Evolutionary conservation across 1,140 invertebrate genomes (phyloP).

Genomic region (Aleiodes sp.): DNA sequence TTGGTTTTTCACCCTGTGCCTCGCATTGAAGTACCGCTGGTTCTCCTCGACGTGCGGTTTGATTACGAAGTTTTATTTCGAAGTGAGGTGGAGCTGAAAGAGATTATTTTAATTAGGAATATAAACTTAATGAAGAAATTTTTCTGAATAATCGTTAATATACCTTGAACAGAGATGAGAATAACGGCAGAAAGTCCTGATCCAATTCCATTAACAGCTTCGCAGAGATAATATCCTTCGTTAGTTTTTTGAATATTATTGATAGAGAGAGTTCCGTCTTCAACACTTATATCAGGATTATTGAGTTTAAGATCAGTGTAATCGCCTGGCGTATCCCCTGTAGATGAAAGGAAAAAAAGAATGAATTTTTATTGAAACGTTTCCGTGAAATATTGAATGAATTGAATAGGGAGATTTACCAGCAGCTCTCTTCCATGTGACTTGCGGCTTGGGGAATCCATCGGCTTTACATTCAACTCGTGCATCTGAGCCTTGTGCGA

Average conservation of each 20-base stretch:
- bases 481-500: constrained; percentile 91
- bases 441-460: constrained; percentile 91
- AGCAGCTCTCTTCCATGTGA: constrained; percentile 95
- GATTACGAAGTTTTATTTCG: constrained; percentile 89
- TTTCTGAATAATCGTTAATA: constrained; percentile 27
- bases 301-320: constrained; percentile 91
- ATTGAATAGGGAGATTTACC: constrained; percentile 74
- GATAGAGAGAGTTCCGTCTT: constrained; percentile 89
- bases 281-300: constrained; percentile 87
- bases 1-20: constrained; percentile 95
- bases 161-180: constrained; percentile 91
- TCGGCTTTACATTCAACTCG: constrained; percentile 95
- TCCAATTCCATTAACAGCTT: constrained; percentile 95
- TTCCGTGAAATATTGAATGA: constrained; percentile 6
- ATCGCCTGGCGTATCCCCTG: constrained; percentile 88
- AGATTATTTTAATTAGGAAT: constrained; percentile 27
- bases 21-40: constrained; percentile 93
- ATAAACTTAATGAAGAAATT: constrained; percentile 4
- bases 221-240: constrained; percentile 94
- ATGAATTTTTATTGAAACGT: constrained; percentile 3
- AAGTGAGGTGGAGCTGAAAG: constrained; percentile 90
- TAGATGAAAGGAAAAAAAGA: constrained; percentile 37
- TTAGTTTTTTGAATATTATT: constrained; percentile 91
- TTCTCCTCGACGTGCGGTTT: constrained; percentile 88
- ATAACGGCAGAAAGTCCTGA: constrained; percentile 93